Evolutionary conservation across 92 coral and sea anemone genomes (phyloP).

Genomic region (Hydrozoanthus gracilis): DNA sequence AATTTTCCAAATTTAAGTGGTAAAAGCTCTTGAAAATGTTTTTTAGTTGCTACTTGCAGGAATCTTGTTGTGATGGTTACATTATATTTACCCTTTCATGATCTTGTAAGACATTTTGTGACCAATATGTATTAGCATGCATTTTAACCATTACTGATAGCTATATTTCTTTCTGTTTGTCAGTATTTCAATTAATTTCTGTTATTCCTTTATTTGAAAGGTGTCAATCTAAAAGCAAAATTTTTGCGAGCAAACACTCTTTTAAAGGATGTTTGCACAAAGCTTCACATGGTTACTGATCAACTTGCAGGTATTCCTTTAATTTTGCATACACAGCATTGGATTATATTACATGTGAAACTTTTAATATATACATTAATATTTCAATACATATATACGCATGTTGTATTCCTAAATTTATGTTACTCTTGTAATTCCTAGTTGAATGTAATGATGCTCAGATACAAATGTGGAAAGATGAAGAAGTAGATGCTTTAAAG

Average conservation of each 20-base stretch:
- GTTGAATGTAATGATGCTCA: slow-evolving; percentile 42
- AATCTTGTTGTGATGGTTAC: not conserved
- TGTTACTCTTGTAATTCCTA: not conserved
- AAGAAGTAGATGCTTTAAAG: slow-evolving; percentile 49
- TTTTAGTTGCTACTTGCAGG: not conserved
- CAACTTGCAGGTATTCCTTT: slow-evolving; percentile 42
- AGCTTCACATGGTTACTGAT: slow-evolving; percentile 35
- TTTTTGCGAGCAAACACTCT: slow-evolving; percentile 51
- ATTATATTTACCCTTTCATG: not conserved
- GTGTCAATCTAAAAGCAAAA: slow-evolving; percentile 51
- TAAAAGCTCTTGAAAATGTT: not conserved
- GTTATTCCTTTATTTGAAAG: slow-evolving; percentile 14
- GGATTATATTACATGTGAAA: too few relatives aligned
- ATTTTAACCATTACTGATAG: not conserved
- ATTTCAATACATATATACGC: slow-evolving; percentile 11
- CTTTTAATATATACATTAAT: too few relatives aligned
- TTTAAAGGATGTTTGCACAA: slow-evolving; percentile 40
- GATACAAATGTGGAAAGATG: slow-evolving; percentile 51
- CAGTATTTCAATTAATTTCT: slow-evolving; percentile 20
- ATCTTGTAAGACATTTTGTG: not conserved
- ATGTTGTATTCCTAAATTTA: not conserved
- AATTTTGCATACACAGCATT: not conserved
- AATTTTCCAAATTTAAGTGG: not conserved
- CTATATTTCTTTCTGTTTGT: not conserved
- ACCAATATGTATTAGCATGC: not conserved